Evolutionary conservation across 2,888 invertebrate species (phyloP).

Genomic region (Nezara viridula): DNA sequence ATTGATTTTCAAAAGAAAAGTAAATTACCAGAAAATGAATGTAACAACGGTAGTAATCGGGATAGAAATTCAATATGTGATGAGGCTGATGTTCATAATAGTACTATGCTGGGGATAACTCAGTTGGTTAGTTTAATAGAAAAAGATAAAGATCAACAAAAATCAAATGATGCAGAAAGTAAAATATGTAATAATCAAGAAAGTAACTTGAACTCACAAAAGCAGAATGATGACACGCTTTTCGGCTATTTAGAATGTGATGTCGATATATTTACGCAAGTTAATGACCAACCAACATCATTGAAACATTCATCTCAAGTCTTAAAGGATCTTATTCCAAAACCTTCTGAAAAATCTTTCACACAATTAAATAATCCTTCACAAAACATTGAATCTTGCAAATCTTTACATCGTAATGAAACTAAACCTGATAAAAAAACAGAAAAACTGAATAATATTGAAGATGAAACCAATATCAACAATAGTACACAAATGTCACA

Average conservation of each 20-base stretch:
- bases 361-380: neutral
- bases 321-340: neutral
- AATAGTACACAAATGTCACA: neutral
- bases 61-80: neutral
- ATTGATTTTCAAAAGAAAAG: neutral
- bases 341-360: neutral
- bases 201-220: neutral
- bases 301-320: neutral
- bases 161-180: neutral
- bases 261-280: slow-evolving; percentile 40
- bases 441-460: neutral
- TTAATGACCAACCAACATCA: neutral
- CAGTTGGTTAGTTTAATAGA: slow-evolving; percentile 64
- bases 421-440: neutral
- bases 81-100: slow-evolving; percentile 47
- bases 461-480: neutral
- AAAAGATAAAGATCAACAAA: slow-evolving; percentile 58
- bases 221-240: slow-evolving; percentile 26
- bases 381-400: neutral
- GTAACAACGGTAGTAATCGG: neutral
- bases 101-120: slow-evolving; percentile 61
- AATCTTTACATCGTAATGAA: neutral
- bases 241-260: slow-evolving; percentile 42
- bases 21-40: slow-evolving; percentile 18
- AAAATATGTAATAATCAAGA: neutral